These are phyloP conservation scores for Acanthis flammea DNA, from an alignment of 2,797 vertebrate genomes.

Conservation along the genomic window DNA sequence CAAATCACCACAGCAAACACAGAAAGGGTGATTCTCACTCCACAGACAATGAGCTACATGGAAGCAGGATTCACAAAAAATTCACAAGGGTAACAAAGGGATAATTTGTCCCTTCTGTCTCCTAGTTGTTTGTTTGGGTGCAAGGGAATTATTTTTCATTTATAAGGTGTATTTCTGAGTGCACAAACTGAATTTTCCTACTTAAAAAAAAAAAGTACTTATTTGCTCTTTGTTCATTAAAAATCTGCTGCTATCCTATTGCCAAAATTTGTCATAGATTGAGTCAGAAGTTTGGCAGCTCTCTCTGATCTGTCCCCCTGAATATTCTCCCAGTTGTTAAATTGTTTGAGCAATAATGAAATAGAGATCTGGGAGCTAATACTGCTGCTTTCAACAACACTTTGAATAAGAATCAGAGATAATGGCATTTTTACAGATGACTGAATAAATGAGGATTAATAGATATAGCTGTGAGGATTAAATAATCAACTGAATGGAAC, in stretches of 20 bases:
- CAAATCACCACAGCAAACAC: neutral
- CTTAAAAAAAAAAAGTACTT: neutral
- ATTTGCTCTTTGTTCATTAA: neutral
- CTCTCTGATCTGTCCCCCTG: neutral
- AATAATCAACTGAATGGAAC: neutral
- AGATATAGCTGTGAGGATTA: neutral
- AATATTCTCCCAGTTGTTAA: neutral
- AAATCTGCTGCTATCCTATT: neutral
- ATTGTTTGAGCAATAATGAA: neutral
- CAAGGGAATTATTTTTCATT: neutral
- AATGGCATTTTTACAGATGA: neutral
- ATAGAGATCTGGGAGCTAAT: neutral
- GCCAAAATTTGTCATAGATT: neutral
- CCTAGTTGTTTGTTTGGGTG: neutral
- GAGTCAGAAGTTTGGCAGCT: neutral
- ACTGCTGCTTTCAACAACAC: neutral
- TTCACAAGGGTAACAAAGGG: neutral
- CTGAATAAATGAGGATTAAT: neutral
- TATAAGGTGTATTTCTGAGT: neutral
- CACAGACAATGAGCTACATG: rapidly evolving
- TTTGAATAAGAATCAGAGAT: neutral
- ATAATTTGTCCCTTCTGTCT: neutral
- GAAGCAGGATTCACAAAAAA: neutral
- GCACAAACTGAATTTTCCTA: neutral
- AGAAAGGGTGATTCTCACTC: neutral